These are phyloP conservation scores for Diplogasteroides magnus DNA, from an alignment of 1,140 invertebrate genomes.

Conservation along the genomic window DNA sequence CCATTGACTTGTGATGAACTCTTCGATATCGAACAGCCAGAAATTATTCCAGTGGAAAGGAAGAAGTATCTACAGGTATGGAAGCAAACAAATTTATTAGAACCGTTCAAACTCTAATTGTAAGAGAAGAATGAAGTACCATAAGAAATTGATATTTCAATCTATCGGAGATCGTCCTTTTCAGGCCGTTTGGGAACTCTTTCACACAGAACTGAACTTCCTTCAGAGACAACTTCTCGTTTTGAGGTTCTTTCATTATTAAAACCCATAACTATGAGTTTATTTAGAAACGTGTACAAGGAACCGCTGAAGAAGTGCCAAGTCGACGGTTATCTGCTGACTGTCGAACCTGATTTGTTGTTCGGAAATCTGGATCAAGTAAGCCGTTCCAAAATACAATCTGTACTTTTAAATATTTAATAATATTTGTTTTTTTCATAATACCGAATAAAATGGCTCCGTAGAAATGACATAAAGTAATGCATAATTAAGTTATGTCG, in stretches of 20 bases:
- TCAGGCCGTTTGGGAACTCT: constrained; percentile 69
- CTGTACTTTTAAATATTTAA: background rate
- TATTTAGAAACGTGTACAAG: constrained; percentile 65
- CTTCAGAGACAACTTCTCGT: constrained; percentile 69
- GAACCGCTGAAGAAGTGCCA: constrained; percentile 69
- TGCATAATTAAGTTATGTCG: constrained; percentile 37
- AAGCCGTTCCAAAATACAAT: constrained; percentile 60
- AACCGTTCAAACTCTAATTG: background rate
- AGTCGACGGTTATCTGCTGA: constrained; percentile 68
- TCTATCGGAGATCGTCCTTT: constrained; percentile 20
- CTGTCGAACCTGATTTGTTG: constrained; percentile 67
- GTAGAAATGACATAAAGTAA: too few species aligned
- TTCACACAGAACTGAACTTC: constrained; percentile 68
- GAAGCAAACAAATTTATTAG: too few species aligned
- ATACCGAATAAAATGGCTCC: background rate
- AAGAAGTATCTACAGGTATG: background rate
- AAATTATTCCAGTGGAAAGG: background rate
- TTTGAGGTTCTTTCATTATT: constrained; percentile 63
- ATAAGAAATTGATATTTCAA: too few species aligned
- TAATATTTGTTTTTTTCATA: background rate
- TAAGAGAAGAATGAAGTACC: background rate
- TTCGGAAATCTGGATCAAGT: constrained; percentile 70
- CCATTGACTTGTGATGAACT: constrained; percentile 59
- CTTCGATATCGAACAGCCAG: constrained; percentile 52
- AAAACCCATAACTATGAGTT: constrained; percentile 5